These are phyloP conservation scores for Syngnathus scovelli DNA, from an alignment of 2,113 vertebrate genomes.

Conservation along the genomic window DNA sequence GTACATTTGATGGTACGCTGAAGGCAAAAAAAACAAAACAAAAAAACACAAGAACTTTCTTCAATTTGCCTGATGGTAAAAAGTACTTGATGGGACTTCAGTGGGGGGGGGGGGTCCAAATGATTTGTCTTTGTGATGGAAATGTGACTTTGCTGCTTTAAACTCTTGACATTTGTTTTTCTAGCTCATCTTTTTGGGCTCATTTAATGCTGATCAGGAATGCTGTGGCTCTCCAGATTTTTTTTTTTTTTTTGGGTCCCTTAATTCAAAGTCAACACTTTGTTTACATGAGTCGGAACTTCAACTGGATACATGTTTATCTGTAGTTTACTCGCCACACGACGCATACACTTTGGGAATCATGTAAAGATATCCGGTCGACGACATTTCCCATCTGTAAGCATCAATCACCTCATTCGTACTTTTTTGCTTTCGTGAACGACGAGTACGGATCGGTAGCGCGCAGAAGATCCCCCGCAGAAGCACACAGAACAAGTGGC, in stretches of 20 bases:
- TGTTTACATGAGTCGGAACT: slow-evolving; percentile 39
- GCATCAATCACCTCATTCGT: slow-evolving; percentile 15
- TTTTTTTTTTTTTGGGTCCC: slow-evolving; percentile 10
- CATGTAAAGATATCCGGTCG: background rate
- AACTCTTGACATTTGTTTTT: slow-evolving; percentile 55
- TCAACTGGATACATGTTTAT: slow-evolving; percentile 21
- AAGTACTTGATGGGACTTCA: slow-evolving; percentile 58
- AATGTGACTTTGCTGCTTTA: slow-evolving; percentile 69
- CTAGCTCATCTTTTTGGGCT: slow-evolving; percentile 60
- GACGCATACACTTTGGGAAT: slow-evolving; percentile 17
- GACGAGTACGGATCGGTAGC: slow-evolving; percentile 9
- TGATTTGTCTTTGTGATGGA: slow-evolving; percentile 62
- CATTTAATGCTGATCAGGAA: slow-evolving; percentile 57
- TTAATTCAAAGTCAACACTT: slow-evolving; percentile 15
- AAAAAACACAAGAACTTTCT: slow-evolving; percentile 16
- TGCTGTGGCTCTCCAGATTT: slow-evolving; percentile 39
- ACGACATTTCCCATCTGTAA: background rate
- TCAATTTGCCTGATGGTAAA: slow-evolving; percentile 53
- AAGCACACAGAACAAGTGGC: slow-evolving; percentile 21
- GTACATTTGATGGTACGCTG: slow-evolving; percentile 62
- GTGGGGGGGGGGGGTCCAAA: slow-evolving; percentile 41
- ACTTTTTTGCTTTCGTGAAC: slow-evolving; percentile 12
- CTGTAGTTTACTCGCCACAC: slow-evolving; percentile 12
- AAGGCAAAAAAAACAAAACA: slow-evolving; percentile 30
- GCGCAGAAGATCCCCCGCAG: slow-evolving; percentile 14